Evolutionary conservation across 2,888 invertebrate species (phyloP), one percentile per base, ranked within the genome.

Genomic region (Epinotia demarniana): DNA sequence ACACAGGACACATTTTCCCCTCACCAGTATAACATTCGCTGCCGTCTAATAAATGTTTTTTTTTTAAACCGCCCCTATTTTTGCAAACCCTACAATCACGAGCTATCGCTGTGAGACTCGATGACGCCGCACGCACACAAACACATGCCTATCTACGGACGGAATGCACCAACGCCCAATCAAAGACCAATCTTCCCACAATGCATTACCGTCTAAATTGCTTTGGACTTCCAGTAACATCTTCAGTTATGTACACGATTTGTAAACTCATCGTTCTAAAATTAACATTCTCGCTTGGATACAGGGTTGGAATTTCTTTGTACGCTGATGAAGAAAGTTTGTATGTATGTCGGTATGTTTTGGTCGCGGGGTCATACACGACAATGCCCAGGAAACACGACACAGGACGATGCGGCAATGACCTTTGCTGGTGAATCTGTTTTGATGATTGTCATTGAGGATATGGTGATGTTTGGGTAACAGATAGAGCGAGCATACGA

Each of bases 351-450:
- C 62, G 72, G 78, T 76, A 78, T 81, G 81, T 80, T 80, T 79
- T 79, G 79, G 78, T 79, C 68, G 71, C 64, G 79, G 80, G 84
- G 84, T 86, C 85, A 83, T 83, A 82, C 83, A 80, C 83, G 81
- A 84, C 81, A 80, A 77, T 76, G 80, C 43, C 81, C 82, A 83
- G 84, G 82, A 82, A 83, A 81, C 79, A 72, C 72, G 78, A 66
- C 79, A 81, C 79, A 81, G 81, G 80, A 81, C 80, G 77, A 77
- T 72, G 80, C 71, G 83, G 79, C 84, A 84, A 81, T 82, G 85
- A 85, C 84, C 85, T 80, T 71, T 73, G 71, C 13, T 67, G 43
- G 67, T 58, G 57, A 62, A 73, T 71, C 27, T 71, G 64, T 70
- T 66, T 62, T 46, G 71, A 71, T 68, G 73, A 66, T 73, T 69